Evolutionary conservation across 2,113 vertebrate species (phyloP).

Genomic region (Alethe diademata): DNA sequence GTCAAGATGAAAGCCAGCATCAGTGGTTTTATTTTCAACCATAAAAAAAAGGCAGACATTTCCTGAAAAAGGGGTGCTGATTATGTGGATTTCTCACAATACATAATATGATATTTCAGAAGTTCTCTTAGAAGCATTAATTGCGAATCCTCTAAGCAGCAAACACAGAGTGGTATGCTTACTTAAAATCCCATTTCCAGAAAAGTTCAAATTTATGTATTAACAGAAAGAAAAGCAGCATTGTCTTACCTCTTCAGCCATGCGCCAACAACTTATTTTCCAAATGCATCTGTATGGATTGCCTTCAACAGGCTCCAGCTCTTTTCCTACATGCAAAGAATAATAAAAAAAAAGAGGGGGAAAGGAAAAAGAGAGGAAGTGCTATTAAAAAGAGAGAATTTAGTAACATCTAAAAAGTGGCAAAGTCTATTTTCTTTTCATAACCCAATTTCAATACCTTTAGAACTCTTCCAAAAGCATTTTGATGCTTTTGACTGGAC

Average conservation of each 20-base stretch:
- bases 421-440: background rate
- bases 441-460: background rate
- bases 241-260: conserved; percentile 91
- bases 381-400: background rate
- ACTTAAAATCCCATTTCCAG: background rate
- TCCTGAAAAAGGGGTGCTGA: background rate
- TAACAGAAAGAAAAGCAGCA: background rate
- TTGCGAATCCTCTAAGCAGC: background rate
- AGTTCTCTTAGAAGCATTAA: background rate
- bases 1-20: background rate
- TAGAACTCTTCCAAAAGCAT: background rate
- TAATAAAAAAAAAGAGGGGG: background rate
- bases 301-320: conserved; percentile 88
- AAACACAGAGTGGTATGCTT: background rate
- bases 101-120: background rate
- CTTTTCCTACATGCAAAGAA: conserved; percentile 56
- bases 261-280: conserved; percentile 96
- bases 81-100: background rate
- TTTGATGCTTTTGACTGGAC: background rate
- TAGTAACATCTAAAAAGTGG: background rate
- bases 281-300: conserved; percentile 94
- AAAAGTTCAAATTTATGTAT: background rate
- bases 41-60: background rate
- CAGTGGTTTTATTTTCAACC: background rate
- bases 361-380: background rate